Conservation (phyloP, 2,888 invertebrate species). For the Crioceris asparagi region DNA sequence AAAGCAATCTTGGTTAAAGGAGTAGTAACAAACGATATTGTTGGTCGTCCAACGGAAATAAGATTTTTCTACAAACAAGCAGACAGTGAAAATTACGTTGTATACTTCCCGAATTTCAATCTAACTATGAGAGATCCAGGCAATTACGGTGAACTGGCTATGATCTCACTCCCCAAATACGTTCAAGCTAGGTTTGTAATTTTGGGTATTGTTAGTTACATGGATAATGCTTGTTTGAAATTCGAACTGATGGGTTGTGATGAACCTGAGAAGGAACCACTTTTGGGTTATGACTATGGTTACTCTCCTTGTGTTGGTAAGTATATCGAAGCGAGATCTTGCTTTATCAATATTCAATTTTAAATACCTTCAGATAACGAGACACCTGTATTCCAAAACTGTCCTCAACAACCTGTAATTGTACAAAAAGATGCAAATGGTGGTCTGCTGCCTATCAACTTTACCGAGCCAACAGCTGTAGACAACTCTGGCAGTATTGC, state of each 20-base stretch:
- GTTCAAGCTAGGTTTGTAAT: conserved; percentile 91
- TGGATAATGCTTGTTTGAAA: conserved; percentile 92
- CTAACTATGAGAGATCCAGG: conserved; percentile 91
- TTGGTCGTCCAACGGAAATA: conserved; percentile 91
- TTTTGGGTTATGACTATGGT: conserved; percentile 87
- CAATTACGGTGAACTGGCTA: conserved; percentile 91
- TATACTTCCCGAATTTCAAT: conserved; percentile 94
- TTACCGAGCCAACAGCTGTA: conserved; percentile 86
- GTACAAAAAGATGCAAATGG: conserved; percentile 83
- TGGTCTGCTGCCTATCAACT: conserved; percentile 82
- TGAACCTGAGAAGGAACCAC: conserved; percentile 67
- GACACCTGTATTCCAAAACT: conserved; percentile 93
- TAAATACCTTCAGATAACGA: conserved; percentile 71
- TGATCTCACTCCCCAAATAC: conserved; percentile 89
- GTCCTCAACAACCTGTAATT: conserved; percentile 84
- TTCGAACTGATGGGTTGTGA: conserved; percentile 96
- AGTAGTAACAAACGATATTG: conserved; percentile 89
- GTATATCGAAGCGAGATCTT: conserved; percentile 22
- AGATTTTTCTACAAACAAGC: conserved; percentile 94
- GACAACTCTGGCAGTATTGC: conserved; percentile 95
- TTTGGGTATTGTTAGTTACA: conserved; percentile 87
- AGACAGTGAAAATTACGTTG: conserved; percentile 88
- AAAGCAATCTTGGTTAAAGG: conserved; percentile 90
- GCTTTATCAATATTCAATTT: background rate
- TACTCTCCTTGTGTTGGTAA: conserved; percentile 84